A percentile compares a stretch with the other conserved stretches of the same genome.
Evolutionary conservation across 1,140 invertebrate species (phyloP).

Genomic region (Aphaenogaster floridana): DNA sequence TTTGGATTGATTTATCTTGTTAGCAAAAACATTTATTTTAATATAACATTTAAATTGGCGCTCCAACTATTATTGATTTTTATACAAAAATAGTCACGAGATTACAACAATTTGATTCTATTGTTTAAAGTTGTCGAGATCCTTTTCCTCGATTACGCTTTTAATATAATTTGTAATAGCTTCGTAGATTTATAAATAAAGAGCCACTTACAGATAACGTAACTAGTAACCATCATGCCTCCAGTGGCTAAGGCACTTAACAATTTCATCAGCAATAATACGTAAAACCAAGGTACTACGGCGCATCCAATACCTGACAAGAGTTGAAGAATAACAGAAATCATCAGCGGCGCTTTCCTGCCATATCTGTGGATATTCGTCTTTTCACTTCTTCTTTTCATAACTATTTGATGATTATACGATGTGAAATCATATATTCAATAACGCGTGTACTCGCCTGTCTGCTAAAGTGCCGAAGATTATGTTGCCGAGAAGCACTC

Average conservation of each 20-base stretch:
- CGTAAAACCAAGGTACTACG: constrained; percentile 86
- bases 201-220: constrained; percentile 86
- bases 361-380: constrained; percentile 88
- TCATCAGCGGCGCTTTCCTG: constrained; percentile 91
- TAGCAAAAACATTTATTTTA: neutral
- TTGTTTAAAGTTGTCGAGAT: neutral
- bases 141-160: neutral
- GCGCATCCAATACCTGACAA: constrained; percentile 87
- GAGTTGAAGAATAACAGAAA: constrained; percentile 90
- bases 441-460: constrained; percentile 86
- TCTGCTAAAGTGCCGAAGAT: constrained; percentile 91
- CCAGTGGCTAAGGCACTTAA: constrained; percentile 88
- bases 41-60: neutral
- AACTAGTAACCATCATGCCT: constrained; percentile 92
- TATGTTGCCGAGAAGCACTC: constrained; percentile 91
- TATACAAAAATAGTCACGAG: neutral
- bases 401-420: neutral
- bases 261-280: constrained; percentile 86
- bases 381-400: neutral
- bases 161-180: neutral
- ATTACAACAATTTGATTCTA: neutral
- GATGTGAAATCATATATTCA: neutral
- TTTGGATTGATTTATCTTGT: neutral
- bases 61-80: neutral
- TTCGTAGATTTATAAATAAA: neutral